Conservation (phyloP, 1,140 invertebrate species). For the Megalopta genalis region DNA sequence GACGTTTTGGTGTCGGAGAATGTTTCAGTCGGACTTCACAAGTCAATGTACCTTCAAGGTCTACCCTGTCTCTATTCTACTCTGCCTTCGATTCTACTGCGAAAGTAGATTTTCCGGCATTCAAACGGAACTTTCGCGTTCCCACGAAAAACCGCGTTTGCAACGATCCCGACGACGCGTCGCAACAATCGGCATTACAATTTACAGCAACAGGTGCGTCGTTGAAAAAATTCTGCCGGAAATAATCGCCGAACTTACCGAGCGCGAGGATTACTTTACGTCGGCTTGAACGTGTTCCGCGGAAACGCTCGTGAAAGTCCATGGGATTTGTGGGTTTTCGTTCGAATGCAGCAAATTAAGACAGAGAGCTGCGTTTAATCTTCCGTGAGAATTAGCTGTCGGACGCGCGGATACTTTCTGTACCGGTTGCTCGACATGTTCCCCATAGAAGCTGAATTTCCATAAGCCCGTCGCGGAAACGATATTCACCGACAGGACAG, state of each 20-base stretch:
- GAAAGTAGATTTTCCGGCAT: no score
- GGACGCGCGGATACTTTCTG: background rate
- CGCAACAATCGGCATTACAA: no score
- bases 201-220: background rate
- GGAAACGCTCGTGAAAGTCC: conserved; percentile 62
- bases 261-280: conserved; percentile 13
- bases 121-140: no score
- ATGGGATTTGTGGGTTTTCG: no score
- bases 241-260: conserved; percentile 54
- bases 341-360: no score
- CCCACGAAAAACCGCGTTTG: no score
- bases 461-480: background rate
- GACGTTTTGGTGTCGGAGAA: conserved; percentile 48
- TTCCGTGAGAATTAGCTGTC: background rate
- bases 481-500: background rate
- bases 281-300: conserved; percentile 54
- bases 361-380: background rate
- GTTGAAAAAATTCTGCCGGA: conserved; percentile 3
- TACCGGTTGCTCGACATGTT: background rate
- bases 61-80: conserved; percentile 23
- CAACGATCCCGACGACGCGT: no score
- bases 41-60: conserved; percentile 43
- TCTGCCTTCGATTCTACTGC: background rate
- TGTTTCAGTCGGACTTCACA: conserved; percentile 57
- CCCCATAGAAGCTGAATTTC: background rate